phyloP scores from a whole-genome alignment of 1,140 invertebrate species.

The Hormaphis cornu region DNA sequence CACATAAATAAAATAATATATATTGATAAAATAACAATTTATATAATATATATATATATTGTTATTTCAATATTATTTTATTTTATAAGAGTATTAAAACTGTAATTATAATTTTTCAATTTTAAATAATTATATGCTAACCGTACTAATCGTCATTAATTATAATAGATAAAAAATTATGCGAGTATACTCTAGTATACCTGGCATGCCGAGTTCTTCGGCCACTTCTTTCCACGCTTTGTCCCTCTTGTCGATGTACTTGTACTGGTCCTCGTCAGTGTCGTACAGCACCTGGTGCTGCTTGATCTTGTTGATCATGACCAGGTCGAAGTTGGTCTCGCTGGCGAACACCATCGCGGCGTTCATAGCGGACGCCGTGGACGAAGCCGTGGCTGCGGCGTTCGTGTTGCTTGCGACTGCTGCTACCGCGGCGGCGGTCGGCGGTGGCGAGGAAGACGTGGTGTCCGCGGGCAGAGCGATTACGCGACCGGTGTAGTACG shows the following conservation, averaged over 20 bases:
- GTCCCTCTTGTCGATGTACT: conserved; percentile 29
- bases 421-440: not conserved
- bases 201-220: conserved; percentile 13
- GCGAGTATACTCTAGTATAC: not conserved
- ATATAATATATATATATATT: no score
- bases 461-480: not conserved
- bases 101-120: no score
- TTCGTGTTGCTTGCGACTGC: not conserved
- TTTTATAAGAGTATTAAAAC: no score
- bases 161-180: no score
- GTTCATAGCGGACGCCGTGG: not conserved
- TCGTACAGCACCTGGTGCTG: conserved; percentile 23
- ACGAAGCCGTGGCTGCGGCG: not conserved
- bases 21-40: no score
- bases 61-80: no score
- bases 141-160: no score
- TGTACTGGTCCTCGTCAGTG: conserved; percentile 26
- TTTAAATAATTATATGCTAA: no score
- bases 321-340: conserved; percentile 11
- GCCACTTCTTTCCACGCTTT: conserved; percentile 25
- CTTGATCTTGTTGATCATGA: conserved; percentile 25
- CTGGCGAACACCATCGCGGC: conserved; percentile 18
- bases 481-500: not conserved
- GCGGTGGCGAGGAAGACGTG: not conserved
- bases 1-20: no score